Evolutionary conservation across 2,888 invertebrate species (phyloP).

Genomic region (Erpobdella octoculata): DNA sequence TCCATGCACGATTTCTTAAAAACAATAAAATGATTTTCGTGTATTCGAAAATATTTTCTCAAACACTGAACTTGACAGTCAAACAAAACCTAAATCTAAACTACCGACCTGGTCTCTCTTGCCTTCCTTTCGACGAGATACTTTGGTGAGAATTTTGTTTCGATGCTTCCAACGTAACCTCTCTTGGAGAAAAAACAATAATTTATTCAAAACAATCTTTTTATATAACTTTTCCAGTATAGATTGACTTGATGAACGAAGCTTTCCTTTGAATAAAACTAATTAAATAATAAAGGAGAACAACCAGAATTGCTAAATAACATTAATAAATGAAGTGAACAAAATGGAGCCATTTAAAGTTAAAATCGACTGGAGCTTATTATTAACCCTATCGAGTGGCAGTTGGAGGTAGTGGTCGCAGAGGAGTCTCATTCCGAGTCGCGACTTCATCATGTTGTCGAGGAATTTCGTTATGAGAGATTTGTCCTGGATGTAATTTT

Average conservation of each 20-base stretch:
- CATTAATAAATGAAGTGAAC: not conserved
- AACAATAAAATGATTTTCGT: too few species aligned
- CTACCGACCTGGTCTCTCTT: constrained; percentile 52
- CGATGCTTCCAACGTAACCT: constrained; percentile 57
- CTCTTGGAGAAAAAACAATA: too few species aligned
- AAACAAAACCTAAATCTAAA: not conserved
- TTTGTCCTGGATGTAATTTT: constrained; percentile 49
- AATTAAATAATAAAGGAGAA: not conserved
- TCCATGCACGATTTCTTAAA: too few species aligned
- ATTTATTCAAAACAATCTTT: too few species aligned
- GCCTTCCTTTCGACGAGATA: constrained; percentile 56
- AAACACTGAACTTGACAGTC: too few species aligned
- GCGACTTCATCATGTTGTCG: constrained; percentile 56
- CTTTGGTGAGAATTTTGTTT: constrained; percentile 55
- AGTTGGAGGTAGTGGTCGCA: constrained; percentile 57
- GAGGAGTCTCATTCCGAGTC: constrained; percentile 56
- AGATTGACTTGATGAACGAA: too few species aligned
- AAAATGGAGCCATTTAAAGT: not conserved
- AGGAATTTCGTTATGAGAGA: constrained; percentile 54
- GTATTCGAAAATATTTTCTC: too few species aligned
- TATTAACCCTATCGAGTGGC: constrained; percentile 53
- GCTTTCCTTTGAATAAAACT: not conserved
- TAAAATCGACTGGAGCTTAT: not conserved
- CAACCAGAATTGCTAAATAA: not conserved
- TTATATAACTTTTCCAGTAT: too few species aligned